phyloP scores from a whole-genome alignment of 2,113 vertebrate species.

The Hoplias malabaricus region DNA sequence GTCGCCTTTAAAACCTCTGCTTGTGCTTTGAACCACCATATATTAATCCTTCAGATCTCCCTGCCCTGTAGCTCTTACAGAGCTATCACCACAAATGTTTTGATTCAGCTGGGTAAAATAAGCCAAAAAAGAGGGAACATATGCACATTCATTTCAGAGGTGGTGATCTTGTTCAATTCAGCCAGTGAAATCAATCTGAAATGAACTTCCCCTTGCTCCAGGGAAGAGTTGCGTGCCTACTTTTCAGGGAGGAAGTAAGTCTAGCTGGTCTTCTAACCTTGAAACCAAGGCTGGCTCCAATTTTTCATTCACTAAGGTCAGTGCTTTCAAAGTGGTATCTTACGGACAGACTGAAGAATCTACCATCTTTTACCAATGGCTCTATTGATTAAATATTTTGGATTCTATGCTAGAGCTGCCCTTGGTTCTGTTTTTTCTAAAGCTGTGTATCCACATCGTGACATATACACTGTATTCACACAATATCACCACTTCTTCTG shows the following conservation, averaged over 20 bases:
- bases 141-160: neutral
- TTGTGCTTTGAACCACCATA: neutral
- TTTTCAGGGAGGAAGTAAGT: neutral
- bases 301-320: neutral
- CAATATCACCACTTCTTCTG: too few relatives aligned
- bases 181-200: neutral
- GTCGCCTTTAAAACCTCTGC: neutral
- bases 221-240: neutral
- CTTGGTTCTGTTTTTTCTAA: too few relatives aligned
- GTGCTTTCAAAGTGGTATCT: neutral
- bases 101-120: neutral
- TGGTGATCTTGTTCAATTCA: neutral
- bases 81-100: neutral
- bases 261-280: neutral
- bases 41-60: neutral
- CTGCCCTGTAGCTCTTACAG: neutral
- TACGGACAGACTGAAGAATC: neutral
- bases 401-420: too few relatives aligned
- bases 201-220: neutral
- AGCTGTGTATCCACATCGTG: too few relatives aligned
- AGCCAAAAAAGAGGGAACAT: neutral
- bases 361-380: too few relatives aligned
- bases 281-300: neutral
- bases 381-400: too few relatives aligned
- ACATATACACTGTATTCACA: too few relatives aligned